Evolutionary conservation across 2,888 invertebrate genomes (phyloP).

Genomic region (Leucophenga maculata): DNA sequence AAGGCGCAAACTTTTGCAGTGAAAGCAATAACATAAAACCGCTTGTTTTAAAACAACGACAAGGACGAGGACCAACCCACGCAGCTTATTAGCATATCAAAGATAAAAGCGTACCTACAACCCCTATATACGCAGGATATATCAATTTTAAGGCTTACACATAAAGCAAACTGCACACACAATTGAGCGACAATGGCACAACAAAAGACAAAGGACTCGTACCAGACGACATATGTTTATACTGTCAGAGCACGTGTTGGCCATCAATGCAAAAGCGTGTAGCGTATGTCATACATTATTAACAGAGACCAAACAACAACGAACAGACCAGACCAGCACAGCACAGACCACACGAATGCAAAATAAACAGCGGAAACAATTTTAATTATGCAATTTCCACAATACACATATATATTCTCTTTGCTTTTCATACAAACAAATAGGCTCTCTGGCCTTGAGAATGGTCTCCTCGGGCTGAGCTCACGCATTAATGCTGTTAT

Average conservation of each 20-base stretch:
- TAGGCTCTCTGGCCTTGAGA: conserved; percentile 89
- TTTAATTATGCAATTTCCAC: conserved; percentile 13
- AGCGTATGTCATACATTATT: conserved; percentile 5
- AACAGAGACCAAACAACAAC: neutral
- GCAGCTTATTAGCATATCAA: conserved; percentile 16
- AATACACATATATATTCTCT: neutral
- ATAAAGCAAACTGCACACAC: neutral
- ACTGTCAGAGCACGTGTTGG: conserved; percentile 7
- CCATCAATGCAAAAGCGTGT: neutral
- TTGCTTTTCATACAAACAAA: no score
- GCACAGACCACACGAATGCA: neutral
- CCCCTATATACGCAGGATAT: neutral
- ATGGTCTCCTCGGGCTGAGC: conserved; percentile 83
- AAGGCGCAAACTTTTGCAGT: neutral
- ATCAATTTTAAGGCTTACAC: conserved; percentile 11
- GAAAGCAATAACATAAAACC: no score
- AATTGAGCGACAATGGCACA: conserved; percentile 13
- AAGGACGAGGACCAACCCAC: no score
- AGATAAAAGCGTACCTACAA: neutral
- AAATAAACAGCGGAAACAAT: neutral
- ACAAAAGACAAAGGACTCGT: neutral
- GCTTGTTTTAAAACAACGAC: no score
- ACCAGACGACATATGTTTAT: neutral
- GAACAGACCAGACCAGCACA: no score
- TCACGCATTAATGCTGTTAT: conserved; percentile 75